Base-by-base conservation (phyloP, 2,888 invertebrate species). In the Eupithecia pulchellata region DNA sequence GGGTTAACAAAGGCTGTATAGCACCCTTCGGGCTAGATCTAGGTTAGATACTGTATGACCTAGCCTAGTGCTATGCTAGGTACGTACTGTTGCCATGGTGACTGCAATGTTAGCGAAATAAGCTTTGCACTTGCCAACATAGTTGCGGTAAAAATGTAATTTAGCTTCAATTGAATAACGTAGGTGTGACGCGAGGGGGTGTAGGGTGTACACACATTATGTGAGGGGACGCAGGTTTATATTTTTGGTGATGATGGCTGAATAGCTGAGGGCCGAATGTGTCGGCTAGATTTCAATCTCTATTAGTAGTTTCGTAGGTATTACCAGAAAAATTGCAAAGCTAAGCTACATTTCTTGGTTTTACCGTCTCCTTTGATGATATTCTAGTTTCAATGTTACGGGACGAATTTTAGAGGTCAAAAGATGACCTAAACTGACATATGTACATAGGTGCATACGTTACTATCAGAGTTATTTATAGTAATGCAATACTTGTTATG, bases 51-150 rank as follows among this genome's bases (percentile, higher is more conserved):
- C 64, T 69, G 68, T 42, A 58, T 30, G 52, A 58, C 63, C 47
- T 52, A 36, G 52, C 52, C 52, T 25, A 52, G 25, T 52, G 52
- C 39, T 39, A n/a, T 4, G 57, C 36, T 29, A 20, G 57, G 39
- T 6, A 47, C 11, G 29, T 60, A 29, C 60, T n/a, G 67, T 68
- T 62, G 62, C 62, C 29, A 34, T 25, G 52, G 60, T 34, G 42
- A 62, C 61, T 27, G 81, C 27, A 29, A 47, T 64, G 32, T 63
- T 42, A 63, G 75, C 62, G 68, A 75, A 79, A 79, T 76, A 78
- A 74, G 75, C 76, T 60, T 68, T 66, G n/a, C 61, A 30, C 47
- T 57, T 17, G 57, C 57, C 17, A 25, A 39, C 47, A 20, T 30
- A 29, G 30, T 32, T 66, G 11, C 57, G 14, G 57, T 29, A 29